A percentile compares a stretch with the other conserved stretches of the same genome.
phyloP scores from a whole-genome alignment of 92 coral and sea anemone species.

The Palythoa grandis region DNA sequence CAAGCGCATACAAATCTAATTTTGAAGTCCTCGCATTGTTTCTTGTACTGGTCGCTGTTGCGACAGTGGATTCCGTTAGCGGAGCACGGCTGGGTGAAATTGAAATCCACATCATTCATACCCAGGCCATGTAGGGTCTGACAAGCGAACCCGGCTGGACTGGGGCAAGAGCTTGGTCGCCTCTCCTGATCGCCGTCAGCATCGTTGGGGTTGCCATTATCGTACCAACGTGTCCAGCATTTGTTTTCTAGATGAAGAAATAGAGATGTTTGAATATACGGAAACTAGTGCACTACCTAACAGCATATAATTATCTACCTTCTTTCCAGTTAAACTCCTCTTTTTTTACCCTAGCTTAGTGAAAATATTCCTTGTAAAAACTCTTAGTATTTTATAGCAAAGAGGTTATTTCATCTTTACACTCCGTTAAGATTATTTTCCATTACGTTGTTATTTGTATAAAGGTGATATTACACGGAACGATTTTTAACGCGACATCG shows the following conservation, averaged over 20 bases:
- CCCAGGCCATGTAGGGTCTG: constrained; percentile 76
- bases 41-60: constrained; percentile 72
- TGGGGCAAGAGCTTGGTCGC: constrained; percentile 67
- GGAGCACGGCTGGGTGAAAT: constrained; percentile 69
- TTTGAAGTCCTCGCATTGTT: constrained; percentile 86
- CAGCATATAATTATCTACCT: too few relatives aligned
- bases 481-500: too few relatives aligned
- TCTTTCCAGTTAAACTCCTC: too few relatives aligned
- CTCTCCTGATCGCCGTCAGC: constrained; percentile 80
- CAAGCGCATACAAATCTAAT: constrained; percentile 90
- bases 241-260: constrained; percentile 60
- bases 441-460: too few relatives aligned
- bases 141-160: constrained; percentile 75
- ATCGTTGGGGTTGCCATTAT: constrained; percentile 65
- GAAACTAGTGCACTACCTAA: too few relatives aligned
- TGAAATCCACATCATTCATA: constrained; percentile 72
- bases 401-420: too few relatives aligned
- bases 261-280: background rate
- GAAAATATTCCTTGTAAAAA: too few relatives aligned
- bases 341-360: too few relatives aligned
- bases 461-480: too few relatives aligned
- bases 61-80: constrained; percentile 79
- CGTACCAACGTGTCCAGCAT: constrained; percentile 94
- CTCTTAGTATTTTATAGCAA: too few relatives aligned
- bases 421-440: too few relatives aligned